Percentiles rank a stretch among this genome's conserved stretches.
These are phyloP conservation scores for Dolomedes plantarius DNA, from an alignment of 2,888 invertebrate species.

Conservation along the genomic window DNA sequence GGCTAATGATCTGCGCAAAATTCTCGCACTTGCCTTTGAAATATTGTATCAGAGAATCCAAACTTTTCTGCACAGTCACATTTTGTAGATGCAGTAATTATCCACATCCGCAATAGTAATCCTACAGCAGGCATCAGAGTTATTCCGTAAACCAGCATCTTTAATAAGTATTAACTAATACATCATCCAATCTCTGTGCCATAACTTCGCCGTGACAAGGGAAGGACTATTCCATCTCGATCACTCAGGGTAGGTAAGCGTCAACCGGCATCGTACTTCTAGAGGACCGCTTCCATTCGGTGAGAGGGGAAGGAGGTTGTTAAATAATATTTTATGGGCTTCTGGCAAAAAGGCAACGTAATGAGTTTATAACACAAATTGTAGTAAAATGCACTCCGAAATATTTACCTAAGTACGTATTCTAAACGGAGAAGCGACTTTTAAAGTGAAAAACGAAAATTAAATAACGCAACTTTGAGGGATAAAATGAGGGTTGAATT, in stretches of 20 bases:
- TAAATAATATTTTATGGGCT: slow-evolving; percentile 53
- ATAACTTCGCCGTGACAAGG: slow-evolving; percentile 67
- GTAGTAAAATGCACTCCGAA: background rate
- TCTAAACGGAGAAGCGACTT: background rate
- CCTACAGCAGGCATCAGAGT: background rate
- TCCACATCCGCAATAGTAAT: slow-evolving; percentile 16
- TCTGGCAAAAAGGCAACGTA: slow-evolving; percentile 40
- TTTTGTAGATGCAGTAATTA: background rate
- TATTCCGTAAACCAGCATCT: slow-evolving; percentile 16
- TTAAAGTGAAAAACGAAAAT: background rate
- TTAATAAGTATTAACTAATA: slow-evolving; percentile 55
- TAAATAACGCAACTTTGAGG: background rate
- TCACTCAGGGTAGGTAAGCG: slow-evolving; percentile 55
- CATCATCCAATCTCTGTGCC: slow-evolving; percentile 54
- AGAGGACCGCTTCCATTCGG: slow-evolving; percentile 42
- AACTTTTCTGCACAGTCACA: background rate
- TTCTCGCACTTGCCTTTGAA: slow-evolving; percentile 44
- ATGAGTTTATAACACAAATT: slow-evolving; percentile 51
- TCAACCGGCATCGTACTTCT: slow-evolving; percentile 60
- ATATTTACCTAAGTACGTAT: background rate
- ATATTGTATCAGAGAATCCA: slow-evolving; percentile 45
- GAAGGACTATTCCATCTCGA: slow-evolving; percentile 63
- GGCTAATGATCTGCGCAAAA: slow-evolving; percentile 62
- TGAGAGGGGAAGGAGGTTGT: slow-evolving; percentile 43
- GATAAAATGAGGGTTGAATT: background rate